These are phyloP conservation scores for Thalpophila matura DNA, from an alignment of 2,888 invertebrate genomes.

Conservation along the genomic window DNA sequence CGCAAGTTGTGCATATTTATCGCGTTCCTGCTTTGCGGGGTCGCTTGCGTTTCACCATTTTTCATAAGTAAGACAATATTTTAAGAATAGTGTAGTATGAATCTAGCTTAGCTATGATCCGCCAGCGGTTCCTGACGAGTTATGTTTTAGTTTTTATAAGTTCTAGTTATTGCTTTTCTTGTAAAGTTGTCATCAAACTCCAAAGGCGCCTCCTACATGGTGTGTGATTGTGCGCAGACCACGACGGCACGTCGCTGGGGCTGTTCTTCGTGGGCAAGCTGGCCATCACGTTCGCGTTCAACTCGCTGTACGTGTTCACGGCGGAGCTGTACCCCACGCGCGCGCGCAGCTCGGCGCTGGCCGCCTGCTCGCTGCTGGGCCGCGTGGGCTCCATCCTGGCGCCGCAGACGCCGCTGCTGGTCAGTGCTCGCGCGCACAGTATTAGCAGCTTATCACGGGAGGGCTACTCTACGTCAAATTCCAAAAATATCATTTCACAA, in stretches of 20 bases:
- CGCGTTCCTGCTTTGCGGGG: slow-evolving; percentile 81
- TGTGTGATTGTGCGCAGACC: slow-evolving; percentile 68
- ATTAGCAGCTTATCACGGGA: too few relatives aligned
- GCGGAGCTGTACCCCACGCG: slow-evolving; percentile 94
- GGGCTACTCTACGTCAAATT: too few relatives aligned
- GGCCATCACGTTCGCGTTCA: slow-evolving; percentile 92
- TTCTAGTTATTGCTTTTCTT: too few relatives aligned
- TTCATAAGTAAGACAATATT: slow-evolving; percentile 74
- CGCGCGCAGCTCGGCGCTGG: slow-evolving; percentile 92
- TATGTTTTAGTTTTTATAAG: too few relatives aligned
- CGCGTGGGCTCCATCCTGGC: slow-evolving; percentile 93
- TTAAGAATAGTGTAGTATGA: not conserved
- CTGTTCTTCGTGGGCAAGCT: slow-evolving; percentile 92
- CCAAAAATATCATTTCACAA: too few relatives aligned
- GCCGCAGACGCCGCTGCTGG: slow-evolving; percentile 93
- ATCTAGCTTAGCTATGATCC: not conserved
- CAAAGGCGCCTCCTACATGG: too few relatives aligned
- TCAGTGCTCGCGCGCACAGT: slow-evolving; percentile 65
- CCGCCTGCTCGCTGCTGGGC: slow-evolving; percentile 93
- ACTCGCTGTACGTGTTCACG: slow-evolving; percentile 92
- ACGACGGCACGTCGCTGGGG: slow-evolving; percentile 75
- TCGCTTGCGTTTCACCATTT: slow-evolving; percentile 79
- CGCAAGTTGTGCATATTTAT: slow-evolving; percentile 79
- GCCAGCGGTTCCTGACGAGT: too few relatives aligned
- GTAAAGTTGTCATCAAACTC: too few relatives aligned